Base-by-base conservation (phyloP, 2,797 vertebrate genomes). In the Balearica regulorum region DNA sequence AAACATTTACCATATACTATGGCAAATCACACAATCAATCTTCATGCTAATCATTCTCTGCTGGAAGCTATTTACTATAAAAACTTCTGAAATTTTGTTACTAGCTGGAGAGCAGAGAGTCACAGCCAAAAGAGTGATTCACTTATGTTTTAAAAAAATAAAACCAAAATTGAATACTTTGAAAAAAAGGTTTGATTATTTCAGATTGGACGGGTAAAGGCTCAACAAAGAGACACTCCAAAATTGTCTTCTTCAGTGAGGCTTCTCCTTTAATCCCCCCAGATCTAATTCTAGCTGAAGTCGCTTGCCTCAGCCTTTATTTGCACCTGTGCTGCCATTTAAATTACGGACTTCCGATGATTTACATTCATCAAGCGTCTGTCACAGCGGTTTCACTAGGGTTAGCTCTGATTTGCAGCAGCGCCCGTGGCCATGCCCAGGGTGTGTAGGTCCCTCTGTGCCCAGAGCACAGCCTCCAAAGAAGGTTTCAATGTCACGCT, bases 1-100 rank as follows among this genome's bases (percentile, higher is more conserved):
- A 96, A 97, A 92, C 89, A 68, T 94, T 94, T 90, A 82, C 87
- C 87, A 41, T 90, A 75, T 77, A 90, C 64, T 83, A 76, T 33
- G 6, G 73, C 41, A 94, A 93, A 95, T 95, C 83, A 95, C 72
- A 76, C 86, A 94, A 93, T 95, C 92, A 91, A 93, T 94, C 96
- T 96, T 95, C 79, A 94, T 96, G 92, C 61, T 97, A 97, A 96
- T 97, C 92, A 94, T 96, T 92, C 94, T 93, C 93, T 94, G 89
- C 76, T 95, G 95, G 96, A 96, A 96, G 76, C 90, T 91, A 93
- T 94, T 91, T 94, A 84, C 94, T 95, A 86, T 73, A 92, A 85
- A 95, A 95, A 92, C 76, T 95, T 96, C 68, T 77, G 73, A 95
- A 95, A 85, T 96, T 93, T 83, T 82, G 71, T 83, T 95, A 78